Percentiles rank a stretch among this genome's conserved stretches.
Evolutionary conservation across 2,888 invertebrate species (phyloP).

Genomic region (Onthophagus sagittarius): DNA sequence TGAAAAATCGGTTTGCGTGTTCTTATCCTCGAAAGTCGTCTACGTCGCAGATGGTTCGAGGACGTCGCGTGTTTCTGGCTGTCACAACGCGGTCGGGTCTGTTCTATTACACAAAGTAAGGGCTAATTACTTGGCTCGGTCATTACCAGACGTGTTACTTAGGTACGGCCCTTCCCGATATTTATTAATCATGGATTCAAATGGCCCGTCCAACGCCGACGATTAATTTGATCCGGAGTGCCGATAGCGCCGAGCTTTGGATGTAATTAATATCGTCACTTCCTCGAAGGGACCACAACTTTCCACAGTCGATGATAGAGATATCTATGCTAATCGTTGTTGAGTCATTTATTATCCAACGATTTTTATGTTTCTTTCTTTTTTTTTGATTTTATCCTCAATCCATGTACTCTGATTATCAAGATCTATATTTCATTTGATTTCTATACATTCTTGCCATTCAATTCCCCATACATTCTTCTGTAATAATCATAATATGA

Average conservation of each 20-base stretch:
- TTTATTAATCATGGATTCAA: conserved; percentile 27
- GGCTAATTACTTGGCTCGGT: conserved; percentile 39
- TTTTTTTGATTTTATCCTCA: too few relatives aligned
- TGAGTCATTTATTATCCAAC: neutral
- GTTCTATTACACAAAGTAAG: conserved; percentile 37
- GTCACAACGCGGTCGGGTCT: neutral
- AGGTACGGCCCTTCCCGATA: conserved; percentile 20
- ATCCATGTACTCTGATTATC: too few relatives aligned
- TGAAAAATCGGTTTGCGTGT: neutral
- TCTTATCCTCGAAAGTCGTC: neutral
- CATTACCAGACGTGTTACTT: conserved; percentile 32
- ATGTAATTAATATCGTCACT: conserved; percentile 6
- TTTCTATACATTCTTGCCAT: too few relatives aligned
- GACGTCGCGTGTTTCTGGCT: conserved; percentile 9
- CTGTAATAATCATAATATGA: too few relatives aligned
- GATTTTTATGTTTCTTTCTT: neutral
- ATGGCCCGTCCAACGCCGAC: conserved; percentile 17
- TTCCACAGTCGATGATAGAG: neutral
- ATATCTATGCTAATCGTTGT: neutral
- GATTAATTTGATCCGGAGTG: conserved; percentile 16
- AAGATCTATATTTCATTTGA: too few relatives aligned
- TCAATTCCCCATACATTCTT: too few relatives aligned
- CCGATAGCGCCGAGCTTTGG: conserved; percentile 9
- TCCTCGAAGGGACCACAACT: neutral
- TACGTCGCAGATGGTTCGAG: conserved; percentile 1